Percentiles rank a stretch among this genome's conserved stretches.
These are phyloP conservation scores for Papilio polyxenes DNA, from an alignment of 1,140 invertebrate genomes.

Conservation along the genomic window DNA sequence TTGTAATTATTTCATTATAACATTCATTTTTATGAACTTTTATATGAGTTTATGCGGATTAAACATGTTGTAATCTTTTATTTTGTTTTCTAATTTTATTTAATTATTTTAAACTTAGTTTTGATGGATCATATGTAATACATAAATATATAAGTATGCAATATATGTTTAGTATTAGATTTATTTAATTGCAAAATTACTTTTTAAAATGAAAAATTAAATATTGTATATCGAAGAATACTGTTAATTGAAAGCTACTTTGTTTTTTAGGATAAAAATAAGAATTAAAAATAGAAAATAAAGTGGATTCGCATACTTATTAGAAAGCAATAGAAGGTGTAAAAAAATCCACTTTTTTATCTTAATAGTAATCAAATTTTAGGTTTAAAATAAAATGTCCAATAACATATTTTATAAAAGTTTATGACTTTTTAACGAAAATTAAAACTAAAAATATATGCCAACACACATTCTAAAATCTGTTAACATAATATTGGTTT, in stretches of 20 bases:
- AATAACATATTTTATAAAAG: background rate
- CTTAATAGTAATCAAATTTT: background rate
- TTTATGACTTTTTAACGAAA: constrained; percentile 2
- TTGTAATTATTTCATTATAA: background rate
- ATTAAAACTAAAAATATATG: constrained; percentile 1
- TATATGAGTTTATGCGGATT: background rate
- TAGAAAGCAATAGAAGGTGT: background rate
- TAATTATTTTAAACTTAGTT: background rate
- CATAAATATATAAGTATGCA: background rate
- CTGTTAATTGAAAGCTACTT: background rate
- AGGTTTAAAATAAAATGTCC: background rate
- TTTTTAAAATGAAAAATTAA: background rate
- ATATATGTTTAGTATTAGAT: background rate
- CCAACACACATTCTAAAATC: background rate
- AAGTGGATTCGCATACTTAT: background rate
- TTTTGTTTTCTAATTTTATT: background rate
- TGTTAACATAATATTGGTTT: background rate
- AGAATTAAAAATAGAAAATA: background rate
- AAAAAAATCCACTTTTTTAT: background rate
- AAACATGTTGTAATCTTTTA: background rate
- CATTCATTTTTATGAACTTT: background rate
- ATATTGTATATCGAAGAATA: background rate
- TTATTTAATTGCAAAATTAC: background rate
- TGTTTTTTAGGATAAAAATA: background rate
- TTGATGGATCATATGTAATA: background rate